These are phyloP conservation scores for Tadarida brasiliensis DNA, from an alignment of 2,797 vertebrate genomes.

Conservation along the genomic window DNA sequence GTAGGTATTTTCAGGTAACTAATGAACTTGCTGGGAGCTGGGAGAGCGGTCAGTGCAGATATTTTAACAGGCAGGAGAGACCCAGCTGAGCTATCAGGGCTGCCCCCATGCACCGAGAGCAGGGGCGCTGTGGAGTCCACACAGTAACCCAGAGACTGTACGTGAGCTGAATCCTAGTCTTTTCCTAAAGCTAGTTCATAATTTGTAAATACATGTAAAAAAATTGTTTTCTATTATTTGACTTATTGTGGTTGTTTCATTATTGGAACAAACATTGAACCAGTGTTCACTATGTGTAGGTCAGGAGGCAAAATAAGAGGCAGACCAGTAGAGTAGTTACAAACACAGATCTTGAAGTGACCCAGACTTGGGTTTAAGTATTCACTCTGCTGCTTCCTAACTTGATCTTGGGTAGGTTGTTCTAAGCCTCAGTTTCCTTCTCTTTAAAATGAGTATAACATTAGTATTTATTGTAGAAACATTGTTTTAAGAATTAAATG, in stretches of 20 bases:
- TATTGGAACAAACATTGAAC: neutral
- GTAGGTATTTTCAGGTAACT: conserved; percentile 76
- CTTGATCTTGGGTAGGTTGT: neutral
- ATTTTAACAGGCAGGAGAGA: conserved; percentile 59
- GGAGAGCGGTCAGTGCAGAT: conserved; percentile 11
- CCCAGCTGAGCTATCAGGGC: neutral
- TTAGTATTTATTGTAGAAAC: conserved; percentile 35
- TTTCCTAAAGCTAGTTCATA: neutral
- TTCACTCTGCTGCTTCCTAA: neutral
- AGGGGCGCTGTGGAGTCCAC: neutral
- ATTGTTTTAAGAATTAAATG: conserved; percentile 40
- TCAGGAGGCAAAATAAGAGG: neutral
- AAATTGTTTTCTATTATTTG: neutral
- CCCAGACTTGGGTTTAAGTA: neutral
- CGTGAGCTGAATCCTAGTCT: neutral
- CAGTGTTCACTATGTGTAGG: neutral
- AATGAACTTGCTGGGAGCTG: conserved; percentile 69
- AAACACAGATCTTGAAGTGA: neutral
- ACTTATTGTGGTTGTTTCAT: neutral
- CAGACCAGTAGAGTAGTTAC: neutral
- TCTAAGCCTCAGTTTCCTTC: neutral
- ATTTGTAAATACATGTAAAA: neutral
- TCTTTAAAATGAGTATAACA: neutral
- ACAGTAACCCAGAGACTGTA: neutral
- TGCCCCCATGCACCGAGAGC: neutral